phyloP scores from a whole-genome alignment of 1,140 invertebrate genomes.

The Paramacrobiotus metropolitanus region DNA sequence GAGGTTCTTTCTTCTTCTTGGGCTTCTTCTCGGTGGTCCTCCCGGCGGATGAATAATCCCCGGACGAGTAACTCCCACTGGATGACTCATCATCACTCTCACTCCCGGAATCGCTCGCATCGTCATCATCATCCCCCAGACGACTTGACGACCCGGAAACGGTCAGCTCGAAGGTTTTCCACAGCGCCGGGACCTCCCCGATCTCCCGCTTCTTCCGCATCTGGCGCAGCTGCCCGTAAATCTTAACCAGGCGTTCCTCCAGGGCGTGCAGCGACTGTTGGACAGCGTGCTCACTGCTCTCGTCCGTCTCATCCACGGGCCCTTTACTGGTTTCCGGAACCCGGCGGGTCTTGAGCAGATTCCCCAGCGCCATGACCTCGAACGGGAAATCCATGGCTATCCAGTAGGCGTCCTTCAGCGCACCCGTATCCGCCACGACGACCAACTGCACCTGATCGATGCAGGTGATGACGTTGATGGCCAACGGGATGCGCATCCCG shows the following conservation, averaged over 20 bases:
- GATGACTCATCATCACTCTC: background rate
- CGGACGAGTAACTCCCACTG: background rate
- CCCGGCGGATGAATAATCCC: background rate
- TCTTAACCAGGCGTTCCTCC: background rate
- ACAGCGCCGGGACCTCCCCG: background rate
- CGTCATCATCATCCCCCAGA: background rate
- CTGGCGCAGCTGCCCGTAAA: background rate
- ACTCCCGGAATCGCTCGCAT: background rate
- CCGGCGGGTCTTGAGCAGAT: background rate
- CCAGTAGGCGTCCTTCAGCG: background rate
- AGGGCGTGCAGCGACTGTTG: background rate
- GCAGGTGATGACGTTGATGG: background rate
- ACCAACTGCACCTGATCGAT: background rate
- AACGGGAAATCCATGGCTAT: conserved; percentile 2
- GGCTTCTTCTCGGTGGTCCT: background rate
- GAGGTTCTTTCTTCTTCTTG: background rate
- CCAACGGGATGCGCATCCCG: background rate
- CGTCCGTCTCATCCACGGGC: background rate
- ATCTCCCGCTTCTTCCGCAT: conserved; percentile 2
- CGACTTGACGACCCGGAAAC: too few species aligned
- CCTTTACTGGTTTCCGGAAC: background rate
- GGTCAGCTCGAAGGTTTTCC: conserved; percentile 3
- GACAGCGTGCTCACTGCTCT: background rate
- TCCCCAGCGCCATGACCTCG: conserved; percentile 1
- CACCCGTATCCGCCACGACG: background rate